Conservation (phyloP, 2,797 vertebrate genomes). For the Cichlasoma orientale region DNA sequence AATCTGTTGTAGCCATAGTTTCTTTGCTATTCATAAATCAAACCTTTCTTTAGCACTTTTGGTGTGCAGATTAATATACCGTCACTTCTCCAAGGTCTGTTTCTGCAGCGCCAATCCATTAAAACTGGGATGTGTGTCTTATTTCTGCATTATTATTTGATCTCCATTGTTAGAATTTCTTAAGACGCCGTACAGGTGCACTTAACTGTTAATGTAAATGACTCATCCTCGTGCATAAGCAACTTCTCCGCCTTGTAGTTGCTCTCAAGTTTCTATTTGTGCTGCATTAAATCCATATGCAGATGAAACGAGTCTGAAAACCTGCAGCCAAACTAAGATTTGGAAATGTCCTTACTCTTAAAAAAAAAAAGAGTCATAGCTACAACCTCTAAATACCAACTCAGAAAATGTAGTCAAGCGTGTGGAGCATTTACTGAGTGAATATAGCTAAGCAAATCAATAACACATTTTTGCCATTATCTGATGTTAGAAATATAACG, state of each 20-base stretch:
- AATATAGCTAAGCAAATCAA: background rate
- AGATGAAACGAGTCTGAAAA: background rate
- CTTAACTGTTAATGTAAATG: background rate
- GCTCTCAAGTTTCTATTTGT: background rate
- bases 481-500: background rate
- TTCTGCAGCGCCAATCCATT: background rate
- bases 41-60: background rate
- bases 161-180: background rate
- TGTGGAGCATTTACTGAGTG: background rate
- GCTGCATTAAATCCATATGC: background rate
- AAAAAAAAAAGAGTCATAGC: background rate
- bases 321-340: background rate
- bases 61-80: background rate
- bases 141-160: background rate
- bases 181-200: background rate
- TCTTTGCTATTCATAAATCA: background rate
- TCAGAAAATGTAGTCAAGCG: background rate
- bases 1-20: background rate
- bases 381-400: background rate
- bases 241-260: background rate
- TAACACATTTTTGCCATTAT: background rate
- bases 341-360: background rate
- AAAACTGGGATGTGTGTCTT: background rate
- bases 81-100: background rate
- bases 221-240: background rate